phyloP scores from a whole-genome alignment of 2,888 invertebrate species.

The Dolichomitus sp. region DNA sequence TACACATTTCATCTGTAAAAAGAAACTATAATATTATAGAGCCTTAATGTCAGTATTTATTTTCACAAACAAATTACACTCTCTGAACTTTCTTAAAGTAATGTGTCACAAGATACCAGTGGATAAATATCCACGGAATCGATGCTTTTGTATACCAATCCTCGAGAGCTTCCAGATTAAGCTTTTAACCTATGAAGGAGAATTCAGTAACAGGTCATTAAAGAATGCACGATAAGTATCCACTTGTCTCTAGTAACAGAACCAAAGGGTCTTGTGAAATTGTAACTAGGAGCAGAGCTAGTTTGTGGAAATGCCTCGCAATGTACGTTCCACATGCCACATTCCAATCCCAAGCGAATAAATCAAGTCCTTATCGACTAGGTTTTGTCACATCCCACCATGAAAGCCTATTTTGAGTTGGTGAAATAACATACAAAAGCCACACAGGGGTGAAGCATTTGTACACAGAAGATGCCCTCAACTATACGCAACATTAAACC shows the following conservation, averaged over 20 bases:
- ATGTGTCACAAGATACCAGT: not conserved
- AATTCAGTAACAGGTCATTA: not conserved
- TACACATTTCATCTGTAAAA: no score
- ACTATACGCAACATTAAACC: not conserved
- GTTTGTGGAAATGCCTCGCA: not conserved
- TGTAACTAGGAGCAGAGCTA: not conserved
- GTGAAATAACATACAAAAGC: slow-evolving; percentile 19
- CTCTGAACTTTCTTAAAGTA: not conserved
- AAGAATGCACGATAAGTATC: not conserved
- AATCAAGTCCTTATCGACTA: slow-evolving; percentile 28
- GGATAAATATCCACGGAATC: not conserved
- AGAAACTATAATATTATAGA: no score
- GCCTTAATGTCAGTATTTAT: not conserved
- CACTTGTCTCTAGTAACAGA: slow-evolving; percentile 1
- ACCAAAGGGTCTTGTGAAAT: not conserved
- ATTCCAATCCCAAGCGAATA: slow-evolving; percentile 8
- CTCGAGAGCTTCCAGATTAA: not conserved
- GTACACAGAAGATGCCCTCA: slow-evolving; percentile 9
- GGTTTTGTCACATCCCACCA: not conserved
- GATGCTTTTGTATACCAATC: not conserved
- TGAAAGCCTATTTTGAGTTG: slow-evolving; percentile 1
- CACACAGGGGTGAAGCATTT: not conserved
- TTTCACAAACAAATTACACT: not conserved
- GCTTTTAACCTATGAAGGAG: not conserved
- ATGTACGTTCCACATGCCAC: slow-evolving; percentile 1